phyloP scores from a whole-genome alignment of 1,140 invertebrate genomes.

The Lordiphosa stackelbergi region DNA sequence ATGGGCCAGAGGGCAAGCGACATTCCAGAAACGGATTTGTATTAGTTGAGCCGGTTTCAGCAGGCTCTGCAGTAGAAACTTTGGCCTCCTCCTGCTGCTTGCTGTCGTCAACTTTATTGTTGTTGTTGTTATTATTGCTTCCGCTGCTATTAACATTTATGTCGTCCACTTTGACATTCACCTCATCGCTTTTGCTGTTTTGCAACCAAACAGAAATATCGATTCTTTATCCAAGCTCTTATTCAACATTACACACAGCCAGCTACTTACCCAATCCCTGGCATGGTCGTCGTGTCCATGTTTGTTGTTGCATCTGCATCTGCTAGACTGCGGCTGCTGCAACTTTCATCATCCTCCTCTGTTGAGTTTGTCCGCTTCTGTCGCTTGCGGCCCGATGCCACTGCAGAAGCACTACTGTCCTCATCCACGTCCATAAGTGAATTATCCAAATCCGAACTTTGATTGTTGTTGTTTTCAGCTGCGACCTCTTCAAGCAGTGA shows the following conservation, averaged over 20 bases:
- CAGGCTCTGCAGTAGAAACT: neutral
- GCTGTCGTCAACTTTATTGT: neutral
- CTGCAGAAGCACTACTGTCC: slow-evolving; percentile 6
- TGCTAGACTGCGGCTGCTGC: slow-evolving; percentile 1
- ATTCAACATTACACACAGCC: slow-evolving; percentile 17
- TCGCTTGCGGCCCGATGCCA: slow-evolving; percentile 38
- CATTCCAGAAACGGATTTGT: neutral
- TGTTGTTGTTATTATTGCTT: neutral
- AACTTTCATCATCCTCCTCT: slow-evolving; percentile 1
- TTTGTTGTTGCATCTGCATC: neutral
- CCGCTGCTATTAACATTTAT: slow-evolving; percentile 1
- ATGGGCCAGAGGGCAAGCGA: slow-evolving; percentile 2
- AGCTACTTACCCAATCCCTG: neutral
- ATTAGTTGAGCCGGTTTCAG: neutral
- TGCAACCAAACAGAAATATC: slow-evolving; percentile 13
- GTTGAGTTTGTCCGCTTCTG: slow-evolving; percentile 32
- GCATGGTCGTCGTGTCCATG: neutral
- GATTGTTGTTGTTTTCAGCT: too few species aligned
- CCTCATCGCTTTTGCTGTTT: slow-evolving; percentile 13
- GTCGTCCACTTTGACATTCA: neutral
- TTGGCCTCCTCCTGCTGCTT: slow-evolving; percentile 2
- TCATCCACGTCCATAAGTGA: slow-evolving; percentile 35
- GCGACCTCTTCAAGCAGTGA: too few species aligned
- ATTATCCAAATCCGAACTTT: neutral
- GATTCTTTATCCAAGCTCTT: slow-evolving; percentile 25